Percentiles rank a stretch among this genome's conserved stretches.
Conservation (phyloP, 1,140 invertebrate species). For the Ceratosolen fusciceps region DNA sequence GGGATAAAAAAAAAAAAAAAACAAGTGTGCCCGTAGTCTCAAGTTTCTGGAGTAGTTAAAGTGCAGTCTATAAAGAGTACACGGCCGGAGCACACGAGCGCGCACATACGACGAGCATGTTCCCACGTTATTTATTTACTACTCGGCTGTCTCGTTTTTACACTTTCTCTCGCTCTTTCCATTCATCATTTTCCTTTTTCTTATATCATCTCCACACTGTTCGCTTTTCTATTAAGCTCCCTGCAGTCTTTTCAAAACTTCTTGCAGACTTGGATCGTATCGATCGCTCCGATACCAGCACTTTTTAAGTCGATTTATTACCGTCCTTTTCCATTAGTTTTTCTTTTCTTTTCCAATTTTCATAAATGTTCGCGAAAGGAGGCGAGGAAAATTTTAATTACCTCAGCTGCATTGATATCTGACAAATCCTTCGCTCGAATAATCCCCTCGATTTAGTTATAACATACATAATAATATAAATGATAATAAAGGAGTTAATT, state of each 20-base stretch:
- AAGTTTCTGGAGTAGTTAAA: slow-evolving; percentile 47
- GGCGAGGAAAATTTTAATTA: no score
- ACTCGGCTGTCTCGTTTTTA: not conserved
- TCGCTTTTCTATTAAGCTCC: not conserved
- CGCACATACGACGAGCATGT: slow-evolving; percentile 26
- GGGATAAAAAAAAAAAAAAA: not conserved
- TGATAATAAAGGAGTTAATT: no score
- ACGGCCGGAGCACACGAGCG: not conserved
- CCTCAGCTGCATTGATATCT: no score
- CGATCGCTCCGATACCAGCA: not conserved
- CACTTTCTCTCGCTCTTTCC: not conserved
- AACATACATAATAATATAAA: no score
- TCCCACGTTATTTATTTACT: slow-evolving; percentile 49
- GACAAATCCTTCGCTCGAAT: no score
- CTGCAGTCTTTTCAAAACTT: not conserved
- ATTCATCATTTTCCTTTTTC: not conserved
- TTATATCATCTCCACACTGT: not conserved
- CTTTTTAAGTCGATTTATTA: not conserved
- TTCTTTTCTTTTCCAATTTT: no score
- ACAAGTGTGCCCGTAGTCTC: slow-evolving; percentile 10
- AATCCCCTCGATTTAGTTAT: no score
- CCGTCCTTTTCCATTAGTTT: not conserved
- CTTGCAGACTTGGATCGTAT: not conserved
- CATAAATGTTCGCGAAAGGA: no score
- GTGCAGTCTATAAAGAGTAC: slow-evolving; percentile 46